Percentiles rank a stretch among this genome's conserved stretches.
These are phyloP conservation scores for Diglossa cyanea DNA, from an alignment of 2,797 vertebrate genomes.

Conservation along the genomic window DNA sequence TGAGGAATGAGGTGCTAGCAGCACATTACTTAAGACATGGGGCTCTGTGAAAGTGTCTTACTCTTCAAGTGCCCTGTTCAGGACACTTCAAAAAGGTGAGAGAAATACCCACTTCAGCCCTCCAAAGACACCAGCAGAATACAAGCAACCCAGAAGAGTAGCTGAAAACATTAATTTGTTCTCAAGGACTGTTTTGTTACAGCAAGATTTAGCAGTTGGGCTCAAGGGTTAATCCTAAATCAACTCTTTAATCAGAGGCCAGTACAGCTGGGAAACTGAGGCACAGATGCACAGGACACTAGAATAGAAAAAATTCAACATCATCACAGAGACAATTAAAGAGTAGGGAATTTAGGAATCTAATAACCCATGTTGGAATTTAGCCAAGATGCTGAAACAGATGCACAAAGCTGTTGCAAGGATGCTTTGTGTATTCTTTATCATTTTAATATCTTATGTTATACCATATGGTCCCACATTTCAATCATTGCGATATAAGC, in stretches of 20 bases:
- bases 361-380: constrained; percentile 59
- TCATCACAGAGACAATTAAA: constrained; percentile 53
- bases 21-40: neutral
- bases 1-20: neutral
- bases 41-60: neutral
- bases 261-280: constrained; percentile 63
- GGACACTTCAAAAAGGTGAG: neutral
- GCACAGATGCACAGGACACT: constrained; percentile 54
- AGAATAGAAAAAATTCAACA: neutral
- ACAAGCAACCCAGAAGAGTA: neutral
- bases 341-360: constrained; percentile 64
- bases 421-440: constrained; percentile 66
- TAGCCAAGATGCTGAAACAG: constrained; percentile 62
- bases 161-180: neutral
- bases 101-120: neutral
- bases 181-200: neutral
- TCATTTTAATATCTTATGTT: constrained; percentile 70
- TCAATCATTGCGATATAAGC: constrained; percentile 61
- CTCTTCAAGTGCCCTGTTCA: neutral
- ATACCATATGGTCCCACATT: constrained; percentile 63
- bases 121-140: neutral
- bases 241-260: constrained; percentile 19
- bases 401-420: constrained; percentile 65
- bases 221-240: constrained; percentile 28
- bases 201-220: neutral